phyloP scores from a whole-genome alignment of 1,140 invertebrate species.

The Homalodisca vitripennis region DNA sequence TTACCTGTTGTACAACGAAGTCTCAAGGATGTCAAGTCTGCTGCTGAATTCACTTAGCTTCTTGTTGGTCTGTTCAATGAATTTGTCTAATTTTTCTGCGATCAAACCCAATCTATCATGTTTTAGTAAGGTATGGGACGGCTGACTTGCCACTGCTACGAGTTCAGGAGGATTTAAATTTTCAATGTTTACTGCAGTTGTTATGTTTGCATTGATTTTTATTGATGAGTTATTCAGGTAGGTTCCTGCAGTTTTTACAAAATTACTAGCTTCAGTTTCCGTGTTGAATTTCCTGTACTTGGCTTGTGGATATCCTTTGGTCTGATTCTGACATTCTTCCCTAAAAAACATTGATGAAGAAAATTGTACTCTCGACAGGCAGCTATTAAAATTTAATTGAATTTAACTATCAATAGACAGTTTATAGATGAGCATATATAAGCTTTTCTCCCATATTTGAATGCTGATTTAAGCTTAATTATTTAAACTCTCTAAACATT shows the following conservation, averaged over 20 bases:
- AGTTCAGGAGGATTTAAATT: not conserved
- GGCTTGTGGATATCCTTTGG: conserved; percentile 66
- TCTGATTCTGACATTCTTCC: conserved; percentile 72
- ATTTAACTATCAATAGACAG: too few relatives aligned
- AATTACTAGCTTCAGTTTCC: conserved; percentile 59
- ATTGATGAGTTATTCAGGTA: too few relatives aligned
- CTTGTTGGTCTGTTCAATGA: conserved; percentile 8
- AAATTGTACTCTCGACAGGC: too few relatives aligned
- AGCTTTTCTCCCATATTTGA: too few relatives aligned
- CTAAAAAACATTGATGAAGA: conserved; percentile 50
- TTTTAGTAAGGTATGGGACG: conserved; percentile 24
- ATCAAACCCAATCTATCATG: conserved; percentile 2
- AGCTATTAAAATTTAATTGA: too few relatives aligned
- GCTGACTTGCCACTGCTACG: conserved; percentile 12
- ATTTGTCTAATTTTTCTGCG: not conserved
- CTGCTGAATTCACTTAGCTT: conserved; percentile 1
- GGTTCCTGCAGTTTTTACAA: conserved; percentile 47
- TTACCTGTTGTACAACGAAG: too few relatives aligned
- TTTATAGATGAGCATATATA: too few relatives aligned
- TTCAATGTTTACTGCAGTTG: not conserved
- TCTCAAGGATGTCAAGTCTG: not conserved
- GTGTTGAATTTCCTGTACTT: conserved; percentile 75
- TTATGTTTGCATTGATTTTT: conserved; percentile 22
- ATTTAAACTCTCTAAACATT: too few relatives aligned
- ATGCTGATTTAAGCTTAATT: too few relatives aligned